These are phyloP conservation scores for Poeciliopsis presidionis DNA, from an alignment of 2,797 vertebrate genomes.

Conservation along the genomic window DNA sequence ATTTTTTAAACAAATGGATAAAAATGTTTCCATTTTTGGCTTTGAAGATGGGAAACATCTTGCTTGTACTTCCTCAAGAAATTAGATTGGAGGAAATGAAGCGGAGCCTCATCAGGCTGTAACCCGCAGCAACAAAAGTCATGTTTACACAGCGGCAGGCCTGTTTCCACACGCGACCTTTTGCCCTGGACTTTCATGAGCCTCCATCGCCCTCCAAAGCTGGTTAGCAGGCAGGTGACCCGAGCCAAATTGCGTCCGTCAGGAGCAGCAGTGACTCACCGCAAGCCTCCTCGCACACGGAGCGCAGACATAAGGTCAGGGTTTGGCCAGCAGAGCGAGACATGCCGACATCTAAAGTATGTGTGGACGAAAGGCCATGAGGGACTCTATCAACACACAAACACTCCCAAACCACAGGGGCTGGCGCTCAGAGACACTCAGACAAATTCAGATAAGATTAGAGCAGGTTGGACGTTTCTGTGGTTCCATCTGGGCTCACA, in stretches of 20 bases:
- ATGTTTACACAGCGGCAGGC: slow-evolving; percentile 1
- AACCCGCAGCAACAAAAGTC: slow-evolving; percentile 28
- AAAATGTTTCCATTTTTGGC: not conserved
- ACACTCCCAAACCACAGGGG: slow-evolving; percentile 27
- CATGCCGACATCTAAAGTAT: slow-evolving; percentile 36
- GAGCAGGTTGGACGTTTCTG: slow-evolving; percentile 27
- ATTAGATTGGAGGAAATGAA: slow-evolving; percentile 8
- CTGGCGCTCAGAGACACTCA: slow-evolving; percentile 6
- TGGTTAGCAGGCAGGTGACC: slow-evolving; percentile 37
- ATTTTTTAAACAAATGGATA: not conserved
- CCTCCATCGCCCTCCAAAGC: slow-evolving; percentile 51
- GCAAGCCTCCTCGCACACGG: slow-evolving; percentile 13
- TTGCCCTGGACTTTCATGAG: slow-evolving; percentile 21
- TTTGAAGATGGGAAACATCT: slow-evolving; percentile 21
- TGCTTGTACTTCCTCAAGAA: slow-evolving; percentile 37
- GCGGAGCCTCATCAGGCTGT: slow-evolving; percentile 4
- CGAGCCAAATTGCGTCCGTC: slow-evolving; percentile 36
- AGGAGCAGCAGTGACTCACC: slow-evolving; percentile 57
- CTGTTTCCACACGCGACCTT: slow-evolving; percentile 33
- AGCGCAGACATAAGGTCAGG: slow-evolving; percentile 38
- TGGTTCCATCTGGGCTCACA: slow-evolving; percentile 23
- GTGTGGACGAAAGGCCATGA: slow-evolving; percentile 49
- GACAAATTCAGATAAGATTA: slow-evolving; percentile 37
- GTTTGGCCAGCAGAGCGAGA: slow-evolving; percentile 38
- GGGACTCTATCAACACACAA: slow-evolving; percentile 31